phyloP scores from a whole-genome alignment of 2,797 vertebrate genomes.

The Delichon dasypus region DNA sequence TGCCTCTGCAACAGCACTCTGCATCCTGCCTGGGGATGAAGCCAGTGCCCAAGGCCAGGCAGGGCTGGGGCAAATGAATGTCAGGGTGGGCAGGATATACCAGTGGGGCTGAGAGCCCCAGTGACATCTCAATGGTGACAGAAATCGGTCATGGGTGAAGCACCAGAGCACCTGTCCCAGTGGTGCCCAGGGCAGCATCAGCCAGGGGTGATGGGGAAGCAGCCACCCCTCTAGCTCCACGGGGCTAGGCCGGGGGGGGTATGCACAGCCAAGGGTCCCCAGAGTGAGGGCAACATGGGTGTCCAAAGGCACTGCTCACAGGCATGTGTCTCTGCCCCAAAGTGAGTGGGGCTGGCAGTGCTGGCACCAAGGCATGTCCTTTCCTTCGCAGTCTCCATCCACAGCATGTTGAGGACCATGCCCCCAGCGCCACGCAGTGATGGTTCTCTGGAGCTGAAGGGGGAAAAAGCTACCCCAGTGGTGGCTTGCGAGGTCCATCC shows the following conservation, averaged over 20 bases:
- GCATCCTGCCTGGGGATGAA: not conserved
- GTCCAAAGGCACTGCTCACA: not conserved
- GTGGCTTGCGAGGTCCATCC: not conserved
- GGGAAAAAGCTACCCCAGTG: not conserved
- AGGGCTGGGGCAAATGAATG: accelerated
- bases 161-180: not conserved
- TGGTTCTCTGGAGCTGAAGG: not conserved
- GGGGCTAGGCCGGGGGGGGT: not conserved
- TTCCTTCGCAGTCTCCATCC: not conserved
- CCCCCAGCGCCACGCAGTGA: accelerated
- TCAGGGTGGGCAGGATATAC: not conserved
- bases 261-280: not conserved
- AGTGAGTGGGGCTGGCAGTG: accelerated
- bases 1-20: not conserved
- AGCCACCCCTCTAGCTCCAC: not conserved
- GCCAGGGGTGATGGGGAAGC: not conserved
- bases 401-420: accelerated
- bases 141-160: not conserved
- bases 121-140: not conserved
- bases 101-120: accelerated
- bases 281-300: not conserved
- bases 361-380: not conserved
- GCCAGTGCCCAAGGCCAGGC: not conserved
- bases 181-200: not conserved
- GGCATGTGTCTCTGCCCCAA: not conserved